phyloP scores from a whole-genome alignment of 2,888 invertebrate genomes.

The Noctua comes region DNA sequence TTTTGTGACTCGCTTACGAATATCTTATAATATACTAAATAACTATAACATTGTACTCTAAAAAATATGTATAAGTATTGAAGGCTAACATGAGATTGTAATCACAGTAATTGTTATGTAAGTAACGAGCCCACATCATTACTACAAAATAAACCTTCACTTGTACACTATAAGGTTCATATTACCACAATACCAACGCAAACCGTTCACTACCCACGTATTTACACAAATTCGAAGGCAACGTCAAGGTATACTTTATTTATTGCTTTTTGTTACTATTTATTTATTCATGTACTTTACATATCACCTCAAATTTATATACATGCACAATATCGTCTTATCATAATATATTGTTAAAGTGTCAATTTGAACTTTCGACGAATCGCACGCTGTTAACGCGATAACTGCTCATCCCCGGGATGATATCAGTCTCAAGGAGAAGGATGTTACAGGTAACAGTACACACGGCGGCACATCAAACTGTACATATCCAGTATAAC shows the following conservation, averaged over 20 bases:
- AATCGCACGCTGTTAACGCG: constrained; percentile 72
- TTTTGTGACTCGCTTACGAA: constrained; percentile 89
- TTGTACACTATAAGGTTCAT: constrained; percentile 75
- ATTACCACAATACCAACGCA: constrained; percentile 78
- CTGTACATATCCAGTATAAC: too few relatives aligned
- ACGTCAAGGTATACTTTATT: constrained; percentile 90
- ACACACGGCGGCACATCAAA: too few relatives aligned
- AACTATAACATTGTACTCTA: constrained; percentile 91
- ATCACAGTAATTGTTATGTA: constrained; percentile 90
- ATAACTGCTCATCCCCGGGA: constrained; percentile 75
- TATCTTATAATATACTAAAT: constrained; percentile 89
- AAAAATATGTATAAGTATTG: constrained; percentile 91
- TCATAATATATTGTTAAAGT: constrained; percentile 68
- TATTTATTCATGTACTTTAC: constrained; percentile 86
- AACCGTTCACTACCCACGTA: constrained; percentile 81
- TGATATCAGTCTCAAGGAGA: constrained; percentile 81
- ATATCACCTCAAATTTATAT: constrained; percentile 88
- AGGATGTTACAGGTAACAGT: constrained; percentile 40
- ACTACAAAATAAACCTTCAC: constrained; percentile 86
- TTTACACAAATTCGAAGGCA: constrained; percentile 88
- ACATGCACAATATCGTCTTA: constrained; percentile 77
- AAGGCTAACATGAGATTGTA: constrained; percentile 90
- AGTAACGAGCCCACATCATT: constrained; percentile 89
- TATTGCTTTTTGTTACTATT: constrained; percentile 89
- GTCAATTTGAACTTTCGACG: constrained; percentile 82